A percentile compares a stretch with the other conserved stretches of the same genome.
Conservation (phyloP, 2,888 invertebrate genomes). For the Onchidella celtica region DNA sequence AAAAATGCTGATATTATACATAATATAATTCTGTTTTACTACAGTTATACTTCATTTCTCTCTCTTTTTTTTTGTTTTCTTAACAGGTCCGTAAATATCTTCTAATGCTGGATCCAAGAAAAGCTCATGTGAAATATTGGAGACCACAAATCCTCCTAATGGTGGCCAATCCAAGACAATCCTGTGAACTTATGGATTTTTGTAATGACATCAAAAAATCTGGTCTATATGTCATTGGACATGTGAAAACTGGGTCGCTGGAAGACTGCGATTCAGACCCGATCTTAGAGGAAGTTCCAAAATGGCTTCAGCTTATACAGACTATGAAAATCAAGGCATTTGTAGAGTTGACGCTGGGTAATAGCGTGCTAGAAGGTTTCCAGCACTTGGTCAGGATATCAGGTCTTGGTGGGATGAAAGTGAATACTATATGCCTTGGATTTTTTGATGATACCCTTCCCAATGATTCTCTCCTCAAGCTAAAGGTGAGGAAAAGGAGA, state of each 20-base stretch:
- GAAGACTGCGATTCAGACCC: slow-evolving; percentile 85
- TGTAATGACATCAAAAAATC: slow-evolving; percentile 97
- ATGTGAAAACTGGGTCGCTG: slow-evolving; percentile 85
- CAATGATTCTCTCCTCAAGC: slow-evolving; percentile 82
- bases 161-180: slow-evolving; percentile 93
- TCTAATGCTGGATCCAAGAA: slow-evolving; percentile 94
- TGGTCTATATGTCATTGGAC: slow-evolving; percentile 92
- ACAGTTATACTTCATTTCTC: too few relatives aligned
- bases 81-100: slow-evolving; percentile 92
- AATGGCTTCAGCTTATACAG: slow-evolving; percentile 92
- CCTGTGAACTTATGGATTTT: slow-evolving; percentile 96
- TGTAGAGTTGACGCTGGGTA: slow-evolving; percentile 94
- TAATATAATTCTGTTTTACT: too few relatives aligned
- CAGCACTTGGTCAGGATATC: slow-evolving; percentile 94
- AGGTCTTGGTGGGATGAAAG: slow-evolving; percentile 99
- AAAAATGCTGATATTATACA: too few relatives aligned
- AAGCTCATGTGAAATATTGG: slow-evolving; percentile 99
- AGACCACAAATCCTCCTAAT: slow-evolving; percentile 96
- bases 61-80: not conserved
- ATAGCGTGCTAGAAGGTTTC: slow-evolving; percentile 92
- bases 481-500: slow-evolving; percentile 52
- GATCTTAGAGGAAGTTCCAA: slow-evolving; percentile 88
- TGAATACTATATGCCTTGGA: slow-evolving; percentile 95
- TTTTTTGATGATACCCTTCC: slow-evolving; percentile 90
- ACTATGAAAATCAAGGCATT: slow-evolving; percentile 95